Conservation (phyloP, 2,888 invertebrate genomes). For the Dryococelus australis region DNA sequence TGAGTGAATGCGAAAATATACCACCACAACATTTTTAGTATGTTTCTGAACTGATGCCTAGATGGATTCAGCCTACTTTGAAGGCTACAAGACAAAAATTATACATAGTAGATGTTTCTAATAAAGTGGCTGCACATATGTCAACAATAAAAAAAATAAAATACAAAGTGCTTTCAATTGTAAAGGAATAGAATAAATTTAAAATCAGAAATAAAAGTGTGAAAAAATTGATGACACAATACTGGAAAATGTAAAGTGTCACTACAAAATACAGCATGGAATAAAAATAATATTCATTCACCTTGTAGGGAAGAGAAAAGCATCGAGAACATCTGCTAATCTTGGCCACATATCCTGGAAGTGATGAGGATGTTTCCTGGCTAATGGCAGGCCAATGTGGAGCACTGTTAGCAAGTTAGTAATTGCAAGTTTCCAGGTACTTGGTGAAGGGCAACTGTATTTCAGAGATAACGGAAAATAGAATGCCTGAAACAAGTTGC, state of each 20-base stretch:
- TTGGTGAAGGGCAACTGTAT: constrained; percentile 79
- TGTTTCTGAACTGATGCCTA: no score
- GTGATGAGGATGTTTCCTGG: constrained; percentile 75
- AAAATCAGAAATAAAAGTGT: background rate
- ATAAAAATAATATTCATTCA: constrained; percentile 54
- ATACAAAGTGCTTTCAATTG: background rate
- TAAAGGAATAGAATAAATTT: background rate
- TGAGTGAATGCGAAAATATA: no score
- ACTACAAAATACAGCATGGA: background rate
- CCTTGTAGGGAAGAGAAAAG: constrained; percentile 89
- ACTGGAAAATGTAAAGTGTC: constrained; percentile 25
- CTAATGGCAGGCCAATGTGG: constrained; percentile 86
- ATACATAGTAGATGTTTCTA: no score
- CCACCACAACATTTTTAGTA: no score
- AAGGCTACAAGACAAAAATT: no score
- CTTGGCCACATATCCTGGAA: constrained; percentile 86
- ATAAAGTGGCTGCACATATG: no score
- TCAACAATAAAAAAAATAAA: no score
- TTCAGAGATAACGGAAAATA: constrained; percentile 79
- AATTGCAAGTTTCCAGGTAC: constrained; percentile 85
- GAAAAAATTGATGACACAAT: background rate
- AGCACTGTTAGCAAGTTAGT: constrained; percentile 79
- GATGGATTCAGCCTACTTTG: no score
- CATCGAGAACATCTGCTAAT: constrained; percentile 84
- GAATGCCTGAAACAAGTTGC: constrained; percentile 65